Evolutionary conservation across 2,888 invertebrate species (phyloP), one percentile per base, ranked within the genome.

Genomic region (Blastobasis adustella): DNA sequence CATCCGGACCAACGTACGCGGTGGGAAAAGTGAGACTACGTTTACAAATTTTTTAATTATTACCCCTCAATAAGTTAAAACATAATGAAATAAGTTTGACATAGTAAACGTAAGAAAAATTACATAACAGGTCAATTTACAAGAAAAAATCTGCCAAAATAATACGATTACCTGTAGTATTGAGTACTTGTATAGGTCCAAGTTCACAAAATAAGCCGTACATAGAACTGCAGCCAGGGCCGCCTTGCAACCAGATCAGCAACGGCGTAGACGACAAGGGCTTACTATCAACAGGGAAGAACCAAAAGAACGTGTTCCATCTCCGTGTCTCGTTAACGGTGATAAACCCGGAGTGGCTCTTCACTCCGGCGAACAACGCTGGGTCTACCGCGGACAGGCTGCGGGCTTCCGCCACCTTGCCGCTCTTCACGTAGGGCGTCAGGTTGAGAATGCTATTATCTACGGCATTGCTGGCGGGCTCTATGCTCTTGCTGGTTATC

Each of bases 161-260:
- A 23, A 3, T 23, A 23, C 62, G 63, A 57, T 82, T 71, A 7
- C 89, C 70, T 49, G 72, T 73, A 0, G 82, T 80, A 3, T 84
- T 81, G 2, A 89, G 68, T 53, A 76, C 51, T 47, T 62, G 54
- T 6, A 79, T 57, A 4, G 80, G 80, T 10, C 80, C 80, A 23
- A 76, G 62, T 4, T 73, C 54, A 10, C 69, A 65, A 52, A 80
- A 79, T 0, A 76, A 56, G 6, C 76, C 79, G 38, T 62, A 54
- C 52, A 80, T 41, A 37, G 93, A 92, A 0, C 93, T 92, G 1
- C 90, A 90, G 5, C 90, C 96, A 0, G 96, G 96, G 0, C 96
- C 96, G 23, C 96, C 96, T 89, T 95, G 92, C 7, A 96, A 79
- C 95, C 96, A 96, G 58, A 96, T 91, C 23, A 95, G 87, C 58